A percentile compares a stretch with the other conserved stretches of the same genome.
phyloP scores from a whole-genome alignment of 2,113 vertebrate genomes.

The Sceloporus tristichus region DNA sequence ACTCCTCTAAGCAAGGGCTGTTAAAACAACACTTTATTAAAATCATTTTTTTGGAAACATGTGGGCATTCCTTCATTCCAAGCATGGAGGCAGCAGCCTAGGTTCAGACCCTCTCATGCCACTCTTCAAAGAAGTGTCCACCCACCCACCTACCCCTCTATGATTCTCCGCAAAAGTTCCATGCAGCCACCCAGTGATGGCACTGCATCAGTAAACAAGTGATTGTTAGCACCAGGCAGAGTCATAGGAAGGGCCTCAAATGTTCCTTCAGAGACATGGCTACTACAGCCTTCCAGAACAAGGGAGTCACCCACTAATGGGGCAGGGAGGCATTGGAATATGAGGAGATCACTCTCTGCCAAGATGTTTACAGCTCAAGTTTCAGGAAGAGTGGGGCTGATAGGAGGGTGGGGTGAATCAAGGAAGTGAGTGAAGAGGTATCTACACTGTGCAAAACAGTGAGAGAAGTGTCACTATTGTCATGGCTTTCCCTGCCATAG shows the following conservation, averaged over 20 bases:
- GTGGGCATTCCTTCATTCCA: background rate
- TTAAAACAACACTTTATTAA: constrained; percentile 29
- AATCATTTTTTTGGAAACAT: background rate
- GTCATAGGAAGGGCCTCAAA: background rate
- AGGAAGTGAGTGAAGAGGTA: background rate
- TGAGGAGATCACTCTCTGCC: background rate
- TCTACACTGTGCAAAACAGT: background rate
- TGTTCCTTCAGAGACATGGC: background rate
- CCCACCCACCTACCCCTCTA: background rate
- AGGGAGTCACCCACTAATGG: background rate
- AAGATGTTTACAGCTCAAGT: background rate
- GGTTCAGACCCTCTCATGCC: background rate
- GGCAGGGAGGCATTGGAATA: background rate
- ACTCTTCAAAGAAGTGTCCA: background rate
- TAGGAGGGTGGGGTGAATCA: background rate
- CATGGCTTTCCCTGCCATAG: background rate
- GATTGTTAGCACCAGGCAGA: background rate
- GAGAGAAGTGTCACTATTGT: background rate
- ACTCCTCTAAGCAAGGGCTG: background rate
- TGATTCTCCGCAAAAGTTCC: background rate
- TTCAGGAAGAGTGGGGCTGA: no score
- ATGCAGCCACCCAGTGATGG: background rate
- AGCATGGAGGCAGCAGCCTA: background rate
- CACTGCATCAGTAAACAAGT: background rate
- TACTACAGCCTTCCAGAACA: background rate